Evolutionary conservation across 2,113 vertebrate genomes (phyloP).

Genomic region (Pionites leucogaster): DNA sequence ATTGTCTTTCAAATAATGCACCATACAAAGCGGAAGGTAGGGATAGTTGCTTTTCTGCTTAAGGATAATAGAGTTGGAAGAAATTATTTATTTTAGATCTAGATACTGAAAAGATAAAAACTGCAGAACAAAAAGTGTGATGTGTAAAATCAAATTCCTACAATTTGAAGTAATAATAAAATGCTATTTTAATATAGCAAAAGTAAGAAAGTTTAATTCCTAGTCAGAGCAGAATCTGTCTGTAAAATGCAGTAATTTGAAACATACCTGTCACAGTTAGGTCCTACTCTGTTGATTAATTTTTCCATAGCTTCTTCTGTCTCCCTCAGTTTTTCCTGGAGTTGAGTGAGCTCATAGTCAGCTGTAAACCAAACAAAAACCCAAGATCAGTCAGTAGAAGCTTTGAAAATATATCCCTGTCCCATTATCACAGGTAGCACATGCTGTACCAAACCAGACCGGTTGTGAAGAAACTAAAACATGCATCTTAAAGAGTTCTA

Average conservation of each 20-base stretch:
- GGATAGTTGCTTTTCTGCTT: background rate
- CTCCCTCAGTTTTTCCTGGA: conserved; percentile 92
- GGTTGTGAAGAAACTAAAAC: background rate
- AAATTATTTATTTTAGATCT: background rate
- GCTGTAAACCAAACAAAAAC: conserved; percentile 74
- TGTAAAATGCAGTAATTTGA: background rate
- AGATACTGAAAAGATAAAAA: background rate
- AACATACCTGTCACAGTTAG: conserved; percentile 83
- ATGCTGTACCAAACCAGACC: background rate
- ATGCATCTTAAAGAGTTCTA: background rate
- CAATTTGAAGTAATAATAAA: background rate
- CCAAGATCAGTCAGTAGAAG: background rate
- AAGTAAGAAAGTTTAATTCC: background rate
- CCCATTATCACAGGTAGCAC: background rate
- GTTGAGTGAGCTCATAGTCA: conserved; percentile 90
- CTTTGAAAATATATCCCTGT: background rate
- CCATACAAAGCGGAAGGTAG: background rate
- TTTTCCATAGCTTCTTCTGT: conserved; percentile 95
- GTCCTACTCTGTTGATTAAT: conserved; percentile 85
- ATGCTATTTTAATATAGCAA: background rate
- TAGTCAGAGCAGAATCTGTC: background rate
- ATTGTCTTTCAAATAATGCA: background rate
- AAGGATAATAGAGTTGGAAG: background rate
- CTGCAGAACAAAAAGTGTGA: background rate
- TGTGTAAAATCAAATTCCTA: background rate